Base-by-base conservation (phyloP, 2,113 vertebrate species). In the Tupaia tana region DNA sequence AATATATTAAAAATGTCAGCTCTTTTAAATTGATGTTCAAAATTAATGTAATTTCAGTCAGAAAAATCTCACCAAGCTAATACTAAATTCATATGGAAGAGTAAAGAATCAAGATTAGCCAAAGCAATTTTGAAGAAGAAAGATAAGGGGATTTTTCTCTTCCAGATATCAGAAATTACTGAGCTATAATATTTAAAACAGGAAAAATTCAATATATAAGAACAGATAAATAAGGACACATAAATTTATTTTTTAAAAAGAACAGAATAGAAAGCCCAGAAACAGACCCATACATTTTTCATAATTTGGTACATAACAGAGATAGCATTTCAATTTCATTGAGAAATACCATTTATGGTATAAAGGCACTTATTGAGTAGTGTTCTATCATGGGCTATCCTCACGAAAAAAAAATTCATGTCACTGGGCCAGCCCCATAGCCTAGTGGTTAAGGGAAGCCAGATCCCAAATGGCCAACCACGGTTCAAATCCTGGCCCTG, bases 51-150 rank as follows among this genome's bases (percentile, higher is more conserved):
- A 80, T 87, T 86, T 80, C 66, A 63, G 13, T 15, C 3, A 19
- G n/a, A 78, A 75, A 56, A 61, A 54, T 34, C 56, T 70, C 56
- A 52, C 22, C 20, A 56, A 80, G 27, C 34, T 70, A 79, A 70
- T 80, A 70, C 34, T 79, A 78, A 80, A 31, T 71, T 79, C 66
- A 31, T 59, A 43, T n/a, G 52, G 52, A 63, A 80, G 14, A 86
- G 27, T 19, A 86, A 27, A 79, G 31, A 63, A 63, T 70, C 64
- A 31, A 93, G 56, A 86, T 63, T 54, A 86, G 27, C 14, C 34
- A 86, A 86, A 70, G 54, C 64, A 80, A 79, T 86, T 93, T 70
- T 54, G 83, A 25, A 63, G 24, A 92, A 92, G 54, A 84, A 85
- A 69, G 74, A 78, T 78, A 70, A 90, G n/a, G 11, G 31, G 19